Evolutionary conservation across 2,888 invertebrate species (phyloP).

Genomic region (Ectropis crepuscularia): DNA sequence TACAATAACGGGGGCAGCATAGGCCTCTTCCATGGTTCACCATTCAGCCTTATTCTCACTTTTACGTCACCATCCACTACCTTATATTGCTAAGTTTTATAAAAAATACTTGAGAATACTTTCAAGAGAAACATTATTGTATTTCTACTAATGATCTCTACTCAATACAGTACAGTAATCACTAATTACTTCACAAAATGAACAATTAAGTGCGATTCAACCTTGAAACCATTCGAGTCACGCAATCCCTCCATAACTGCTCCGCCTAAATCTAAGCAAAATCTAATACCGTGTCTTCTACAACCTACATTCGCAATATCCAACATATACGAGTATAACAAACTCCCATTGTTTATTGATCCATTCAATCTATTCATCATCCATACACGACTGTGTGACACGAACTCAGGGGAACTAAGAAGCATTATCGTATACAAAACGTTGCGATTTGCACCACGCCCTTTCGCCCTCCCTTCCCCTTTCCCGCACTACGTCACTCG

Average conservation of each 20-base stretch:
- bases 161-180: no score
- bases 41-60: no score
- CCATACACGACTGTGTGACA: slow-evolving; percentile 33
- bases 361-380: slow-evolving; percentile 18
- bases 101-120: no score
- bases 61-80: no score
- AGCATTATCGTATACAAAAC: slow-evolving; percentile 69
- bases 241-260: neutral
- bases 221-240: neutral
- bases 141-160: no score
- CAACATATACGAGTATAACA: slow-evolving; percentile 3
- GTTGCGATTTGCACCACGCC: slow-evolving; percentile 61
- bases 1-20: no score
- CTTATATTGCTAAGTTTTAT: no score
- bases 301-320: neutral
- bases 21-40: no score
- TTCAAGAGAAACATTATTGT: no score
- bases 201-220: neutral
- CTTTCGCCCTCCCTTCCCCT: slow-evolving; percentile 33
- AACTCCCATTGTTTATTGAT: slow-evolving; percentile 20
- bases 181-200: neutral
- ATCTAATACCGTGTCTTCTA: neutral
- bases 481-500: slow-evolving; percentile 27
- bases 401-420: slow-evolving; percentile 34
- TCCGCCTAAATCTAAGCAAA: neutral